Conservation (phyloP, 1,140 invertebrate species). For the Drosophila chauvacae region DNA sequence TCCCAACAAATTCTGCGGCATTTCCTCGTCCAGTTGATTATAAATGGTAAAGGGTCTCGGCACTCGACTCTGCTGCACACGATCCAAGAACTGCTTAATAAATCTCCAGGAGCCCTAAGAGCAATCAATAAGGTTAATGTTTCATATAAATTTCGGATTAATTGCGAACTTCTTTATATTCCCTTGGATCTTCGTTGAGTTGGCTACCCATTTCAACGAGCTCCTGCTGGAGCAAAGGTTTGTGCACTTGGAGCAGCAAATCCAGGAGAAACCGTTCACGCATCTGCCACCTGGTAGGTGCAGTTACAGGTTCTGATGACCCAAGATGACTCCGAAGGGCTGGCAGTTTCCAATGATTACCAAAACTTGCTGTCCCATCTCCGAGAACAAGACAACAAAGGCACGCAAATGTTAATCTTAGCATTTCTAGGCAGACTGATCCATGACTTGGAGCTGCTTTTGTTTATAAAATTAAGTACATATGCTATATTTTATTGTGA, state of each 20-base stretch:
- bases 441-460: not conserved
- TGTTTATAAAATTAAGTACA: constrained; percentile 1
- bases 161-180: constrained; percentile 47
- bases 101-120: constrained; percentile 41
- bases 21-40: constrained; percentile 85
- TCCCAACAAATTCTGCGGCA: constrained; percentile 86
- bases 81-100: constrained; percentile 52
- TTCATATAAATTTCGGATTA: not conserved
- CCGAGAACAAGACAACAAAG: constrained; percentile 20
- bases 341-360: constrained; percentile 21
- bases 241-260: constrained; percentile 74
- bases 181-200: constrained; percentile 42
- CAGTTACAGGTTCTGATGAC: not conserved
- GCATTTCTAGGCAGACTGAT: constrained; percentile 41
- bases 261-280: constrained; percentile 63
- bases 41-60: constrained; percentile 49
- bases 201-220: constrained; percentile 82
- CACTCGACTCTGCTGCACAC: constrained; percentile 85
- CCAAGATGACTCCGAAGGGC: constrained; percentile 2
- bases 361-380: not conserved
- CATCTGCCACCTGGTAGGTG: constrained; percentile 15
- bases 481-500: not conserved
- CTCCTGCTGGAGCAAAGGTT: constrained; percentile 59
- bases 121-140: not conserved
- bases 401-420: constrained; percentile 6